Base-by-base conservation (phyloP, 2,113 vertebrate genomes). In the Gobius niger region DNA sequence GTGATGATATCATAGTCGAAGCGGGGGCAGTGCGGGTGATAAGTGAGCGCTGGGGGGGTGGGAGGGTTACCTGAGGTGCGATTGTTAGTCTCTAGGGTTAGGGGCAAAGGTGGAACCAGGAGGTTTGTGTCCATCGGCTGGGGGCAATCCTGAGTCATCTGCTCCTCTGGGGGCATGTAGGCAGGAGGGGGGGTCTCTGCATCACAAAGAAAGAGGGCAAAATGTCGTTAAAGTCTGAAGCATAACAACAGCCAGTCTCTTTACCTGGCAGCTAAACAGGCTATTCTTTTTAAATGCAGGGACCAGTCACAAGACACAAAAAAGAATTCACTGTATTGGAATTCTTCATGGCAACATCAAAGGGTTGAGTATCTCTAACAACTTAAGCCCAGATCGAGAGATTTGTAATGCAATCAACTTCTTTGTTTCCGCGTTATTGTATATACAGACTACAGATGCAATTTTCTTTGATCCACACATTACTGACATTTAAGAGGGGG, bases 51-150 rank as follows among this genome's bases (percentile, higher is more conserved):
- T 53, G 69, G 72, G 46, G 5, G 24, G 24, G 24, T n/a, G n/a
- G n/a, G 1, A 34, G 24, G 24, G 71, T 91, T 90, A 97, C 97
- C 96, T 95, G 94, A 85, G 90, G 94, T 85, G 89, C 95, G 87
- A 81, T 92, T 96, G 91, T 86, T 96, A 86, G 93, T 85, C 53
- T 97, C 95, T 7, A 93, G 76, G 47, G 94, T 95, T 7, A 93
- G 76, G 47, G 94, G 93, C 85, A 98, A 83, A 7, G 94, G 70
- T 0, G 96, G 96, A 12, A 87, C 95, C 93, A 98, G 90, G 88
- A 98, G 94, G 78, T 95, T 97, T 70, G 96, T 98, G 84, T 99
- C 98, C 97, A 99, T 98, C 11, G 96, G 96, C 83, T 99, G 97
- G 50, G 96, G 95, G 80, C 94, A 95, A 73, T 99, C 97, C 14